Base-by-base conservation (phyloP, 2,797 vertebrate species). In the Macropodus opercularis region DNA sequence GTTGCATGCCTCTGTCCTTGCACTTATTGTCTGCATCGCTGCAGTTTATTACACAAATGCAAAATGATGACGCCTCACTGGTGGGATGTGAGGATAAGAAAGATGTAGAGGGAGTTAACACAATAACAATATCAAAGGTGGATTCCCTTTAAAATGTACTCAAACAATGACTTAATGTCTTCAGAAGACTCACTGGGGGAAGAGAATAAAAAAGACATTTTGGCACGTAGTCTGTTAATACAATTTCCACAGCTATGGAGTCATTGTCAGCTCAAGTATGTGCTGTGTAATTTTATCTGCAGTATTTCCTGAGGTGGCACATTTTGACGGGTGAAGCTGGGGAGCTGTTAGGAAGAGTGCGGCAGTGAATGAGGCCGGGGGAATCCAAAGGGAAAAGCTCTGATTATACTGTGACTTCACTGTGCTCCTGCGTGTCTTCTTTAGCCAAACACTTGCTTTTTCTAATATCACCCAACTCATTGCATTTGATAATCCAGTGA, bases 261-360 rank as follows among this genome's bases (percentile, higher is more conserved):
- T 78, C 63, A 10, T 83, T 69, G 75, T 71, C 62, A 51, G 73
- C 77, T 48, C 29, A 43, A 74, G 67, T 63, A 77, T 52, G 27
- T n/a, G 59, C 84, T 54, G 75, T 79, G 85, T 84, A 80, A 90
- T 85, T 78, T 78, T 75, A 88, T 83, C 77, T 69, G 64, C 63
- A 55, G 63, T 75, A 43, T 83, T 80, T 88, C 80, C 86, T 86
- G 84, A 90, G 85, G 80, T 82, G 81, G 81, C 85, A 88, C 80
- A 82, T 85, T 85, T 75, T 56, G 75, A 49, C 10, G 35, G 24
- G 47, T 24, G 63, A 63, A 67, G 69, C 78, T 31, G 50, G 62
- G 51, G 72, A 76, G 52, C 60, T 67, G 83, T 81, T 75, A 71
- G 55, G n/a, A 40, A 39, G 69, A 72, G 61, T 19, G 53, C 35